These are phyloP conservation scores for Poicephalus gulielmi DNA, from an alignment of 2,113 vertebrate species.

Conservation along the genomic window DNA sequence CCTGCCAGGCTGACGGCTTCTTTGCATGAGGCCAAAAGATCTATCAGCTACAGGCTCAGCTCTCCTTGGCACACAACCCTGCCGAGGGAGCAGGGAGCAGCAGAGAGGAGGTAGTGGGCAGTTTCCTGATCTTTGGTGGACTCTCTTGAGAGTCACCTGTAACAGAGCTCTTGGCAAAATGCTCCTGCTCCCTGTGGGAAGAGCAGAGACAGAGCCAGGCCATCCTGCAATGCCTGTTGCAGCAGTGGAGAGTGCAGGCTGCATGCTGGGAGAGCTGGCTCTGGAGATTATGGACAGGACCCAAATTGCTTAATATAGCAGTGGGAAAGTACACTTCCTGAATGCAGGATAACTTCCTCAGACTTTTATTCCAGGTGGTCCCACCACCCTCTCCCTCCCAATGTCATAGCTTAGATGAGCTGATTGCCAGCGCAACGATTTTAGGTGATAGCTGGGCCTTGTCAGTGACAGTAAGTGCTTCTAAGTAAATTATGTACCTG, in stretches of 20 bases:
- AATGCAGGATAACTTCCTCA: not conserved
- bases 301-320: not conserved
- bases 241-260: not conserved
- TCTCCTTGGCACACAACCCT: not conserved
- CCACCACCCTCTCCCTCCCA: not conserved
- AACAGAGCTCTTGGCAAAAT: not conserved
- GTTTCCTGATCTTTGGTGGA: not conserved
- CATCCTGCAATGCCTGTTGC: rapidly evolving
- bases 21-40: not conserved
- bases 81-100: not conserved
- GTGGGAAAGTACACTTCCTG: not conserved
- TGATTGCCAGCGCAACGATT: not conserved
- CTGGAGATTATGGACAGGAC: rapidly evolving
- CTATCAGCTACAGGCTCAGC: rapidly evolving
- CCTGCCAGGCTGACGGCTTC: not conserved
- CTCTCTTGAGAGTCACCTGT: not conserved
- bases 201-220: not conserved
- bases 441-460: not conserved
- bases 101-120: not conserved
- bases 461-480: slow-evolving; percentile 51
- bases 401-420: not conserved
- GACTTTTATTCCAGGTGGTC: not conserved
- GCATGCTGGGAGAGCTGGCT: not conserved
- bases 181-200: not conserved
- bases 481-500: slow-evolving; percentile 54